Conservation (phyloP, 2,113 vertebrate species). For the Chamaea fasciata region DNA sequence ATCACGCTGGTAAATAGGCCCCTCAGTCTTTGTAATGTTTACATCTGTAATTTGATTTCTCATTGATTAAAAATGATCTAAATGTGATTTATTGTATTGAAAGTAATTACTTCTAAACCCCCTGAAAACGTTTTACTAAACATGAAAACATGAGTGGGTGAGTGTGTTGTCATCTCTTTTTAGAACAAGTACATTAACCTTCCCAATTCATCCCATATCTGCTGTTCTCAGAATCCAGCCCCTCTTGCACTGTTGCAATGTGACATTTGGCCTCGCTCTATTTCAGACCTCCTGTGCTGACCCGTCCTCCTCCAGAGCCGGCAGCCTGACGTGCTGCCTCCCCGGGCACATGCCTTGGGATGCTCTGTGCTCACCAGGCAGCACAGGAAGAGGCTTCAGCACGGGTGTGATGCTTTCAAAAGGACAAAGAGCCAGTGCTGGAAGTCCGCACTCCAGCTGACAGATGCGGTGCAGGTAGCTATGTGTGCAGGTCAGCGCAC, state of each 20-base stretch:
- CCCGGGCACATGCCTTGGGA: fast-evolving
- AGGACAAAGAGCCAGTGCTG: background rate
- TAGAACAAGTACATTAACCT: background rate
- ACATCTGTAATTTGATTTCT: conserved; percentile 33
- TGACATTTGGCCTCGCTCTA: background rate
- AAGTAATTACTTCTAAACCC: conserved; percentile 31
- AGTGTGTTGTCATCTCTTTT: background rate
- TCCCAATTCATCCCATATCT: background rate
- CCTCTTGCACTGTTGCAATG: background rate
- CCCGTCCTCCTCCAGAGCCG: background rate
- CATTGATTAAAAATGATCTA: background rate
- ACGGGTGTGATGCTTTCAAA: background rate
- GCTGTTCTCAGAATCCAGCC: background rate
- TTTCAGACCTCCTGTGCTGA: background rate
- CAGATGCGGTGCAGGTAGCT: background rate
- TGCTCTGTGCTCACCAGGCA: background rate
- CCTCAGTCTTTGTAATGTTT: background rate
- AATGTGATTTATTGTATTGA: conserved; percentile 20
- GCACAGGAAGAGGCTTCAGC: background rate
- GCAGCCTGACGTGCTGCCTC: background rate
- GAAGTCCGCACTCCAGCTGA: fast-evolving
- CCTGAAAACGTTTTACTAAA: background rate
- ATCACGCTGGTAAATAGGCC: background rate
- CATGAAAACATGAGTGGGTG: background rate
- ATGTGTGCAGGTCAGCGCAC: background rate